Conservation (phyloP, 1,140 invertebrate species). For the Gonatopus flavifemur region DNA sequence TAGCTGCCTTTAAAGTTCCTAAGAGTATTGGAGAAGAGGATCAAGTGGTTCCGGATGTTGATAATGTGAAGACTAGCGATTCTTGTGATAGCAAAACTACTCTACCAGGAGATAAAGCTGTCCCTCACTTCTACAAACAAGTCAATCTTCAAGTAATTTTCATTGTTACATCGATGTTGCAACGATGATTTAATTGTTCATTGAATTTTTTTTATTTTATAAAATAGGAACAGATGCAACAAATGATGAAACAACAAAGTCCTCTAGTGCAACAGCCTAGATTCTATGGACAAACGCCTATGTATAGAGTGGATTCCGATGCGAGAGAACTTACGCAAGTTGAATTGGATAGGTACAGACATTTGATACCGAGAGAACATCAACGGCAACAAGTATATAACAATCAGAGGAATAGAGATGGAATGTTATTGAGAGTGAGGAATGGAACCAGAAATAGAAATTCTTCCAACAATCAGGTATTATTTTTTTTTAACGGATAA, state of each 20-base stretch:
- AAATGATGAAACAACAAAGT: constrained; percentile 39
- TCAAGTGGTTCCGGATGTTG: constrained; percentile 51
- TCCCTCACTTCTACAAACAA: constrained; percentile 30
- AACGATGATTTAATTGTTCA: not conserved
- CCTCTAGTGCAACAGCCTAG: constrained; percentile 30
- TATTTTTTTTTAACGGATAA: too few species aligned
- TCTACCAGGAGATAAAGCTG: constrained; percentile 8
- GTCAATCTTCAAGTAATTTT: constrained; percentile 23
- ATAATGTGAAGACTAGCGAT: constrained; percentile 27
- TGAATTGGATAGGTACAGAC: constrained; percentile 48
- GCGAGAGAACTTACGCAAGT: constrained; percentile 46
- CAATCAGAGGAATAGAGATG: constrained; percentile 26
- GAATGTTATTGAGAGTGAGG: constrained; percentile 22
- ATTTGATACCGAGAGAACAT: constrained; percentile 45
- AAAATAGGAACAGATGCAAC: constrained; percentile 37
- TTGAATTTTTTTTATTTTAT: constrained; percentile 14
- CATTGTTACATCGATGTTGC: not conserved
- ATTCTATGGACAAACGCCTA: constrained; percentile 48
- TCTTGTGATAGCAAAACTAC: constrained; percentile 15
- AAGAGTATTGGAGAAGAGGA: constrained; percentile 37
- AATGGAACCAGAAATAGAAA: constrained; percentile 24
- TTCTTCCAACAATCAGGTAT: too few species aligned
- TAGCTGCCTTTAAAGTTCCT: constrained; percentile 54
- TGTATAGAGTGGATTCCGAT: constrained; percentile 52
- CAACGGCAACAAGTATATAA: constrained; percentile 31